These are phyloP conservation scores for Eutolmus rufibarbis DNA, from an alignment of 2,888 invertebrate genomes.

Conservation along the genomic window DNA sequence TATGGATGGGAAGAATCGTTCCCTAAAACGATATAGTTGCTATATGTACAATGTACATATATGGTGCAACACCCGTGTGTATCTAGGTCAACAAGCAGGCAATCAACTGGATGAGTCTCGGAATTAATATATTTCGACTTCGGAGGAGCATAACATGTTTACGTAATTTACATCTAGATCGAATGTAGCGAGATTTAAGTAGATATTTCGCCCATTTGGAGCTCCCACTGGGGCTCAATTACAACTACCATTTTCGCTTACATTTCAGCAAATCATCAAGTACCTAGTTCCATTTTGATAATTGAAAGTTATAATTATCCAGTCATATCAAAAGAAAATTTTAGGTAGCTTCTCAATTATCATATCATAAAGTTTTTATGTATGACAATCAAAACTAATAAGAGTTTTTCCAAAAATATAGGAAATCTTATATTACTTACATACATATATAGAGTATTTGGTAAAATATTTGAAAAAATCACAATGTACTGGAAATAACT, in stretches of 20 bases:
- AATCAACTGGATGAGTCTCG: background rate
- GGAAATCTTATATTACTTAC: too few species aligned
- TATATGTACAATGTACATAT: background rate
- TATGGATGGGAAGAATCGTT: background rate
- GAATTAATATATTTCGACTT: constrained; percentile 17
- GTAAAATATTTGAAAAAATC: too few species aligned
- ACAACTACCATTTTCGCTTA: background rate
- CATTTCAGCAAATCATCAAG: background rate
- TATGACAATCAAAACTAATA: too few species aligned
- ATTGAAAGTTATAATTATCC: background rate
- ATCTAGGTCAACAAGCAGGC: background rate
- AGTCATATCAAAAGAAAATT: background rate
- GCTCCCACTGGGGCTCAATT: background rate
- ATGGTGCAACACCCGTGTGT: background rate
- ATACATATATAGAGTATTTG: too few species aligned
- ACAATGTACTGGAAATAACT: too few species aligned
- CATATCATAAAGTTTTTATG: background rate
- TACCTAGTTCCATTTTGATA: background rate
- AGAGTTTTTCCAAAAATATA: too few species aligned
- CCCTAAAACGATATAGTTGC: background rate
- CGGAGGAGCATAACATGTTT: background rate
- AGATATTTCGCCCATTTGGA: background rate
- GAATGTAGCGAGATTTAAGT: background rate
- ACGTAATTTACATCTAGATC: background rate
- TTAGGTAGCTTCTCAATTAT: background rate